A percentile compares a stretch with the other conserved stretches of the same genome.
These are phyloP conservation scores for Agrotis clavis DNA, from an alignment of 2,888 invertebrate genomes.

Conservation along the genomic window DNA sequence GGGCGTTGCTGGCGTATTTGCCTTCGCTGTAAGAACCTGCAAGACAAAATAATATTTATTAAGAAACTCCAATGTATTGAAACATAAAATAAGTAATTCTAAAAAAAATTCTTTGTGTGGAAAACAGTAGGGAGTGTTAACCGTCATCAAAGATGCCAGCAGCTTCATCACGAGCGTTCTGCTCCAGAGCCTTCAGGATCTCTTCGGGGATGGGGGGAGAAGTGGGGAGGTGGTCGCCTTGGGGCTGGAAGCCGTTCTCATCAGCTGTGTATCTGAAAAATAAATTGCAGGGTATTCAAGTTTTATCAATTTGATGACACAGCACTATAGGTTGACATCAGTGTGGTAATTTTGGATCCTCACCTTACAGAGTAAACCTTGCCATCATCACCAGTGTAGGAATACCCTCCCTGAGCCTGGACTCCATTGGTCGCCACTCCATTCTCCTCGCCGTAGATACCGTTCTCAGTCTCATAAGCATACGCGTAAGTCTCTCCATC, in stretches of 20 bases:
- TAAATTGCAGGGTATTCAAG: too few species aligned
- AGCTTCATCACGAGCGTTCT: conserved; percentile 87
- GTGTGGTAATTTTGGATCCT: conserved; percentile 7
- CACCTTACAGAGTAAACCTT: conserved; percentile 85
- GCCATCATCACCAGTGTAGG: conserved; percentile 88
- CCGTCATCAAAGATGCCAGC: conserved; percentile 88
- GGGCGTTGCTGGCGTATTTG: conserved; percentile 71
- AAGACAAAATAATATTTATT: conserved; percentile 13
- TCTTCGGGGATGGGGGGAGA: conserved; percentile 86
- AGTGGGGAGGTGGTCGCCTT: conserved; percentile 86
- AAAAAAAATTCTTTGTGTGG: neutral
- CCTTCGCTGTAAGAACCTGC: conserved; percentile 83
- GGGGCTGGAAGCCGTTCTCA: conserved; percentile 85
- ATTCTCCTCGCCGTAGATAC: conserved; percentile 84
- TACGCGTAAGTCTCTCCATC: conserved; percentile 84
- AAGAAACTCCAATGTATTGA: neutral
- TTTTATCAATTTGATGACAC: neutral
- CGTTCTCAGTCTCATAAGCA: conserved; percentile 86
- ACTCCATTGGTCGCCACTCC: conserved; percentile 87
- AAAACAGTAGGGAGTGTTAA: conserved; percentile 52
- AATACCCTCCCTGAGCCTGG: conserved; percentile 84
- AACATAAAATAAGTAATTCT: neutral
- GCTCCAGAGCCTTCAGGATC: conserved; percentile 83
- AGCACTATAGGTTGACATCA: too few species aligned
- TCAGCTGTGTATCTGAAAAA: conserved; percentile 84